Percentiles rank a stretch among this genome's conserved stretches.
phyloP scores from a whole-genome alignment of 2,113 vertebrate genomes.

The Ifrita kowaldi region DNA sequence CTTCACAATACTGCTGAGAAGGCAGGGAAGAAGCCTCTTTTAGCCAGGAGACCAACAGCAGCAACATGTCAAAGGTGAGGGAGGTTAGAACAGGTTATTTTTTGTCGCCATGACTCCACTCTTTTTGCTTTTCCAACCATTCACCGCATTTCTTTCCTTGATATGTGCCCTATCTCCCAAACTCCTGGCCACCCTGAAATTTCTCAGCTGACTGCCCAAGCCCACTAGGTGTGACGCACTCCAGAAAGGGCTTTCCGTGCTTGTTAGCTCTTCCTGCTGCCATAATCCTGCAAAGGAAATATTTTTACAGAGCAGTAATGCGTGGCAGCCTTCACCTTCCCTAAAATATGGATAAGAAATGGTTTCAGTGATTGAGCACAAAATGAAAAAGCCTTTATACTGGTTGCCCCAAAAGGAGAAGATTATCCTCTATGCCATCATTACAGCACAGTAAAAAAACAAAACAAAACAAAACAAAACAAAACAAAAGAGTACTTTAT shows the following conservation, averaged over 20 bases:
- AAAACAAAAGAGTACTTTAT: neutral
- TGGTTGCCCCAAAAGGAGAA: slow-evolving; percentile 7
- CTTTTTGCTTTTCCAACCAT: neutral
- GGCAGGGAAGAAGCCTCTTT: neutral
- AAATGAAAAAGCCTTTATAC: slow-evolving; percentile 47
- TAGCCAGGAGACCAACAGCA: neutral
- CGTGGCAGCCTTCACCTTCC: slow-evolving; percentile 42
- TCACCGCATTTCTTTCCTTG: neutral
- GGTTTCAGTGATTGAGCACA: slow-evolving; percentile 54
- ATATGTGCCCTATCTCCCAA: neutral
- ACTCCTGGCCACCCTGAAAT: slow-evolving; percentile 8
- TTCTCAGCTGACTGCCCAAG: slow-evolving; percentile 11
- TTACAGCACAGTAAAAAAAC: neutral
- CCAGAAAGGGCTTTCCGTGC: slow-evolving; percentile 48
- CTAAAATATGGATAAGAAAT: slow-evolving; percentile 66
- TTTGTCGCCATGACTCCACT: rapidly evolving
- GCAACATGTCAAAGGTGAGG: neutral
- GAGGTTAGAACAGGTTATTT: neutral
- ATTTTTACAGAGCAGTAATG: slow-evolving; percentile 58
- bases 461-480: neutral
- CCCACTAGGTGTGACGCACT: neutral
- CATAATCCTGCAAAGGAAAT: slow-evolving; percentile 60
- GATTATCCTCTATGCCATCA: slow-evolving; percentile 15
- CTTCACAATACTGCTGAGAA: neutral
- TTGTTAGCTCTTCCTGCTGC: slow-evolving; percentile 52